A percentile compares a stretch with the other conserved stretches of the same genome.
Evolutionary conservation across 2,113 vertebrate genomes (phyloP).

Genomic region (Desmodus rotundus): DNA sequence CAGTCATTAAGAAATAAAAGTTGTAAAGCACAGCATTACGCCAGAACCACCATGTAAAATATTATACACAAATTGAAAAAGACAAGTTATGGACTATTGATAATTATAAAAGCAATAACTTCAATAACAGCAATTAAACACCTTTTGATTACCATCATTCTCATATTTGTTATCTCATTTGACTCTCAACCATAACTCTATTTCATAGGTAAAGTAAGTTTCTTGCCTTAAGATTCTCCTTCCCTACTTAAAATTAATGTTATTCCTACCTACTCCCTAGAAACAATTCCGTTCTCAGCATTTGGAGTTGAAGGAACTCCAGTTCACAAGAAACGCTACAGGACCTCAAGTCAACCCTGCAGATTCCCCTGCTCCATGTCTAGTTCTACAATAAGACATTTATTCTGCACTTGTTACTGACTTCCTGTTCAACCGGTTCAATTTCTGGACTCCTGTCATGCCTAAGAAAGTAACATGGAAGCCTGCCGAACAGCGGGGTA

Average conservation of each 20-base stretch:
- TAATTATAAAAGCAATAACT: neutral
- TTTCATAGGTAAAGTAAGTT: neutral
- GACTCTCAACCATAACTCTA: neutral
- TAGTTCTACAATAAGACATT: neutral
- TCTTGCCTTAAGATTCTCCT: neutral
- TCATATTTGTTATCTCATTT: neutral
- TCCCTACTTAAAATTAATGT: neutral
- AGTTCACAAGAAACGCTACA: neutral
- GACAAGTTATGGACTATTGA: neutral
- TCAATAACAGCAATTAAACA: conserved; percentile 8
- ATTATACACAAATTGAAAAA: conserved; percentile 27
- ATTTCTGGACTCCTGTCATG: neutral
- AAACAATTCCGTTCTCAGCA: neutral
- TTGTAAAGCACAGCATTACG: neutral
- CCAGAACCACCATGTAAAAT: neutral
- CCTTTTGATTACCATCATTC: neutral
- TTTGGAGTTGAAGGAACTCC: neutral
- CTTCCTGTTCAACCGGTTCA: neutral
- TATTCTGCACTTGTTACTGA: neutral
- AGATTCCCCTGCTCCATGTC: neutral
- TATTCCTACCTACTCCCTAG: neutral
- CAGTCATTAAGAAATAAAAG: conserved; percentile 46
- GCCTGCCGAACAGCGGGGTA: neutral
- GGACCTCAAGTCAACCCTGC: neutral
- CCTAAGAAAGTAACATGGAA: neutral